phyloP scores from a whole-genome alignment of 2,797 vertebrate species.

The Arremon aurantiirostris region DNA sequence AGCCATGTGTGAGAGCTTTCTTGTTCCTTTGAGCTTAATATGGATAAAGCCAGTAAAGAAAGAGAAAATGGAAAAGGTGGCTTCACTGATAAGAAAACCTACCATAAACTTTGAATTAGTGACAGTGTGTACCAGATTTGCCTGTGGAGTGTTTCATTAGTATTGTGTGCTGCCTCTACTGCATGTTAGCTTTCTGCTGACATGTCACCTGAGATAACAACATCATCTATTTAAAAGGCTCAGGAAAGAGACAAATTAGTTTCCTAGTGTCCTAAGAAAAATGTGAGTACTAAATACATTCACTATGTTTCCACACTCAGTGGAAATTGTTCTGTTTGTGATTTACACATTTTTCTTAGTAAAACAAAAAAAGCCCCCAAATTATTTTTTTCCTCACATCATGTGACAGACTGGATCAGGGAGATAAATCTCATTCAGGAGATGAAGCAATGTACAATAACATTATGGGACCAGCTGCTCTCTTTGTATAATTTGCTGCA shows the following conservation, averaged over 20 bases:
- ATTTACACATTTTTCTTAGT: conserved; percentile 44
- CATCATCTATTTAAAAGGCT: conserved; percentile 65
- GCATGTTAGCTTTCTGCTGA: conserved; percentile 57
- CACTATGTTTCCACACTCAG: not conserved
- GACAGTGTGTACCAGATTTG: conserved; percentile 53
- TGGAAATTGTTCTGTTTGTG: conserved; percentile 11
- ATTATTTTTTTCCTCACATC: not conserved
- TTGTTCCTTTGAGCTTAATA: conserved; percentile 68
- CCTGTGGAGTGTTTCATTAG: conserved; percentile 56
- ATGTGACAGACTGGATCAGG: conserved; percentile 50
- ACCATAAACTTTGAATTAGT: conserved; percentile 68
- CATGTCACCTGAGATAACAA: conserved; percentile 58
- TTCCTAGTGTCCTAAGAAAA: conserved; percentile 3
- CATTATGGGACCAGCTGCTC: conserved; percentile 58
- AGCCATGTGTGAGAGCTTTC: conserved; percentile 61
- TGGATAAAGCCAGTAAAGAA: conserved; percentile 66
- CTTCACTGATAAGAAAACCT: conserved; percentile 72
- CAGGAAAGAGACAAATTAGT: conserved; percentile 37
- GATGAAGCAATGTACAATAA: conserved; percentile 13
- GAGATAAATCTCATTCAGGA: conserved; percentile 54
- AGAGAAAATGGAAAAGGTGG: conserved; percentile 72
- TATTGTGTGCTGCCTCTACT: conserved; percentile 47
- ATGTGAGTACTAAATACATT: not conserved
- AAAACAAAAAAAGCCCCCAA: not conserved
- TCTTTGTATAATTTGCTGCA: conserved; percentile 33